phyloP scores from a whole-genome alignment of 2,797 vertebrate species.

The Iguana delicatissima region DNA sequence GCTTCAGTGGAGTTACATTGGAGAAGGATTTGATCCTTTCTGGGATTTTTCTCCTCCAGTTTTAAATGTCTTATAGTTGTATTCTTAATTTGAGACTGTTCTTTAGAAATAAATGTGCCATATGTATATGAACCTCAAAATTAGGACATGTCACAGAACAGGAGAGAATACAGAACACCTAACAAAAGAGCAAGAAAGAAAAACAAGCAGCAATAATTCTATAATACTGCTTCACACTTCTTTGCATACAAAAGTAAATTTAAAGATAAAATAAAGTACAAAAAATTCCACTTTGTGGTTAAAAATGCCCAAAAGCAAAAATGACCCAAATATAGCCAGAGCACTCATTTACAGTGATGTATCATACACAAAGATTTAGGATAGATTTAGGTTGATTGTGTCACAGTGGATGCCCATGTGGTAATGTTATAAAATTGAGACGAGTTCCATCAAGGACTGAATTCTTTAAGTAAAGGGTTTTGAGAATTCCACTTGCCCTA shows the following conservation, averaged over 20 bases:
- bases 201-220: background rate
- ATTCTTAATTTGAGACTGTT: constrained; percentile 20
- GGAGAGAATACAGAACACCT: background rate
- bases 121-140: constrained; percentile 22
- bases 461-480: background rate
- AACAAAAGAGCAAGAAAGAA: background rate
- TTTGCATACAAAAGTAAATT: background rate
- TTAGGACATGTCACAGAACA: constrained; percentile 10
- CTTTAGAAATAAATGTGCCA: constrained; percentile 37
- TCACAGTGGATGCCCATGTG: background rate
- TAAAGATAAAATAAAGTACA: background rate
- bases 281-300: background rate
- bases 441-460: background rate
- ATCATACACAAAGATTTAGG: background rate
- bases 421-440: background rate
- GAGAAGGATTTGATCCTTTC: constrained; percentile 36
- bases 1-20: constrained; percentile 32
- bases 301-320: background rate
- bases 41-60: constrained; percentile 8
- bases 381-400: background rate
- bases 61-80: constrained; percentile 32
- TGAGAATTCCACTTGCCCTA: background rate
- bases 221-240: background rate
- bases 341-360: background rate
- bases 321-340: background rate